Evolutionary conservation across 1,140 invertebrate species (phyloP), one percentile per base, ranked within the genome.

Genomic region (Saxidomus purpurata): DNA sequence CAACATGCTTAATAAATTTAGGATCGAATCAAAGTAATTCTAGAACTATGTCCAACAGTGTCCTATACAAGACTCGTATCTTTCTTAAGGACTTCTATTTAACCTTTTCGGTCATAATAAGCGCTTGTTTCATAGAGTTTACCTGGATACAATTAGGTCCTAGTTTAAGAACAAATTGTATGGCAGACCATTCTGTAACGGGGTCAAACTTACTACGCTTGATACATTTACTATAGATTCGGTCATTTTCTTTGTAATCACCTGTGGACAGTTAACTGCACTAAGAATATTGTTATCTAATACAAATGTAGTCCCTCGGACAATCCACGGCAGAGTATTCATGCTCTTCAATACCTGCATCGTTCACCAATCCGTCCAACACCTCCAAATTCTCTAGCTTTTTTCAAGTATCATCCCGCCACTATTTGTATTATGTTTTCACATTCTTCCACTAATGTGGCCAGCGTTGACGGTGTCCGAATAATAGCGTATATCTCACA

Each of bases 201-300:
- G 98, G 49, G 96, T 97, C 91, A 97, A 91, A 0, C 96, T 93
- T 13, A 94, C 94, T 93, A 98, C 97, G 4, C 98, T 98, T 0
- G 98, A 99, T 22, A 99, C 95, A 94, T 99, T 99, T 0, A 99
- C 98, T 90, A 99, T 98, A 49, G 97, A 96, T 52, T 97, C 95
- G 25, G 98, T 96, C 97, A 98, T 97, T 92, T 97, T 96, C 92
- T 97, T 96, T 47, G 97, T 97, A 85, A 98, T 97, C 90, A 94
- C 87, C 92, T 95, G 85, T 34, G 97, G 97, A 99, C 96, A 0
- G 98, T 96, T 9, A n/a, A n/a, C n/a, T n/a, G n/a, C n/a, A n/a
- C 98, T 96, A 96, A 98, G 98, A 0, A 98, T 97, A 96, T 99
- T 99, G 0, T 98, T 96, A 93, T 97, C 96, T 93, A 98, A n/a